Percentiles rank a stretch among this genome's conserved stretches.
phyloP scores from a whole-genome alignment of 2,888 invertebrate species.

The Syrphus vitripennis region DNA sequence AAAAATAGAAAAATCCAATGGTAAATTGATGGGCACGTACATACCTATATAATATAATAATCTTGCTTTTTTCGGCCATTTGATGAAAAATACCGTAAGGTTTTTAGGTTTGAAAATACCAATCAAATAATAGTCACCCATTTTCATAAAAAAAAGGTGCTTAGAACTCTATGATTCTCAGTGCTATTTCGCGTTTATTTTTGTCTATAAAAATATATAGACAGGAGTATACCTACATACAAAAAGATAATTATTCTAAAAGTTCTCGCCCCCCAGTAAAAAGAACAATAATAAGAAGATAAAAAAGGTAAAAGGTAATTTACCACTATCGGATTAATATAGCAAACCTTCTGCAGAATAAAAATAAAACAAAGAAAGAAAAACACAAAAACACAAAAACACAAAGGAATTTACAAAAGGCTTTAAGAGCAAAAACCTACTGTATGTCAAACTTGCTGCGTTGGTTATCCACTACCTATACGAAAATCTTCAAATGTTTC shows the following conservation, averaged over 20 bases:
- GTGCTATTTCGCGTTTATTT: too few relatives aligned
- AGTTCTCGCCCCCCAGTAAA: not conserved
- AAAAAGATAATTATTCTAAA: not conserved
- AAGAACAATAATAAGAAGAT: not conserved
- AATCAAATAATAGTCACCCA: too few relatives aligned
- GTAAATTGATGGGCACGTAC: too few relatives aligned
- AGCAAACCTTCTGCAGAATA: slow-evolving; percentile 40
- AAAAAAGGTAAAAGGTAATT: slow-evolving; percentile 24
- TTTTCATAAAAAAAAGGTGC: too few relatives aligned
- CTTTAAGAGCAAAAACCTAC: slow-evolving; percentile 47
- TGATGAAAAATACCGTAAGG: too few relatives aligned
- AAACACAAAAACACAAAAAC: not conserved
- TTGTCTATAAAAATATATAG: too few relatives aligned
- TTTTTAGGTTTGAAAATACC: too few relatives aligned
- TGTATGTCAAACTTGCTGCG: slow-evolving; percentile 19
- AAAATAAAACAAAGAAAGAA: not conserved
- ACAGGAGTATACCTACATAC: not conserved
- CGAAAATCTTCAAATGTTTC: slow-evolving; percentile 48
- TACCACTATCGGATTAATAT: slow-evolving; percentile 48
- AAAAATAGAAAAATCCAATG: too few relatives aligned
- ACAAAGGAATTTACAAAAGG: slow-evolving; percentile 51
- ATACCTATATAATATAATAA: too few relatives aligned
- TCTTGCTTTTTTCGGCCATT: too few relatives aligned
- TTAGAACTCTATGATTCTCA: too few relatives aligned
- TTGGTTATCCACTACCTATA: slow-evolving; percentile 25